A percentile compares a stretch with the other conserved stretches of the same genome.
Conservation (phyloP, 2,113 vertebrate genomes). For the Takifugu flavidus region DNA sequence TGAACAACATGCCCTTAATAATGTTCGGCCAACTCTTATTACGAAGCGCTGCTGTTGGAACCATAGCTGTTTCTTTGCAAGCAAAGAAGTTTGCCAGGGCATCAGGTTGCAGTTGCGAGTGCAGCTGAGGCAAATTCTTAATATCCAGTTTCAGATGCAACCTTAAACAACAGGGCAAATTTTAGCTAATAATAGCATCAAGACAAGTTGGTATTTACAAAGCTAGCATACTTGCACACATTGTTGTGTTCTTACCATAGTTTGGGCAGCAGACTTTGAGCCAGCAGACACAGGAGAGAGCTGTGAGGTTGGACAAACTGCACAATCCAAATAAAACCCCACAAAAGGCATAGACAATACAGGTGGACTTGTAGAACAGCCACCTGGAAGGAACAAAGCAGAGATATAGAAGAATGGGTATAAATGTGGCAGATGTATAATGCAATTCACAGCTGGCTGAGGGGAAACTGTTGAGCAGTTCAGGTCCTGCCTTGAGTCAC, state of each 20-base stretch:
- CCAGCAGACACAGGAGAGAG: conserved; percentile 84
- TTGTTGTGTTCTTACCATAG: conserved; percentile 71
- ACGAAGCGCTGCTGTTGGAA: too few relatives aligned
- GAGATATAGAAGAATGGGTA: conserved; percentile 2
- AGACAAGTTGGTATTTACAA: too few relatives aligned
- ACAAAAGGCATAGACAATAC: conserved; percentile 81
- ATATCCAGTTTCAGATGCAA: too few relatives aligned
- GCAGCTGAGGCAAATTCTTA: too few relatives aligned
- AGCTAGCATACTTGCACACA: too few relatives aligned
- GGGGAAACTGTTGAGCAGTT: conserved; percentile 8
- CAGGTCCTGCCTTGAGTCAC: background rate
- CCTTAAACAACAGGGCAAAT: background rate
- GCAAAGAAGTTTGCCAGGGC: too few relatives aligned
- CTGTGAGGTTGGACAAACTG: conserved; percentile 82
- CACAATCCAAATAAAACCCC: conserved; percentile 82
- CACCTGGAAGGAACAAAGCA: conserved; percentile 72
- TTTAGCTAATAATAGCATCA: background rate
- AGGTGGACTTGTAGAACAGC: conserved; percentile 72
- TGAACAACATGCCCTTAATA: too few relatives aligned
- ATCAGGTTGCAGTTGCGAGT: too few relatives aligned
- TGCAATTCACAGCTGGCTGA: background rate
- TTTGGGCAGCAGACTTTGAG: conserved; percentile 84
- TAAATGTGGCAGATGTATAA: conserved; percentile 2
- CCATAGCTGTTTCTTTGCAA: too few relatives aligned
- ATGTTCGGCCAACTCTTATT: too few relatives aligned